Conservation (phyloP, 2,888 invertebrate genomes). For the Unio pictorum region DNA sequence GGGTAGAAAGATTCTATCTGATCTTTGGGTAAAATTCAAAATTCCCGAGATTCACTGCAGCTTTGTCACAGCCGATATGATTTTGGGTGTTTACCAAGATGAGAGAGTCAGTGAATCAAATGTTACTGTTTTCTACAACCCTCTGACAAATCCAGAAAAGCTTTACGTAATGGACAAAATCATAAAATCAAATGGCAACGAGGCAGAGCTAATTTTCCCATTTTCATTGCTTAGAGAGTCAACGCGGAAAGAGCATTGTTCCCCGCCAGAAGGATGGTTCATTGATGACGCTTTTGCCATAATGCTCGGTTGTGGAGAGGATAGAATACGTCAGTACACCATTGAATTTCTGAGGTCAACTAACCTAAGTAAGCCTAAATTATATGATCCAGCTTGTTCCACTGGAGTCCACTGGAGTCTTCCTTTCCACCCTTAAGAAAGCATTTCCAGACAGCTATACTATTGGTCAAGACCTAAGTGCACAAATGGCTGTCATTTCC, state of each 20-base stretch:
- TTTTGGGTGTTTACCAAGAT: constrained; percentile 41
- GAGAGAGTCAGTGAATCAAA: constrained; percentile 37
- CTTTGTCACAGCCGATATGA: constrained; percentile 46
- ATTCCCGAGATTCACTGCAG: constrained; percentile 51
- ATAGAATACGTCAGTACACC: constrained; percentile 40
- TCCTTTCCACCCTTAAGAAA: constrained; percentile 40
- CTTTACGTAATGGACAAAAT: constrained; percentile 33
- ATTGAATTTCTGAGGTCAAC: constrained; percentile 28
- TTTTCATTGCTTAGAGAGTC: constrained; percentile 41
- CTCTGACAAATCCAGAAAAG: constrained; percentile 38
- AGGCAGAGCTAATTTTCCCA: constrained; percentile 38
- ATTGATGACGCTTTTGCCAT: constrained; percentile 46
- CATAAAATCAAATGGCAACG: constrained; percentile 8
- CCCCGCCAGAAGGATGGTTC: constrained; percentile 46
- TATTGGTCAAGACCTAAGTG: constrained; percentile 49
- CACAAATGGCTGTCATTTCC: constrained; percentile 45
- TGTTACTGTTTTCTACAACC: constrained; percentile 32
- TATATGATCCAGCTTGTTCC: constrained; percentile 50
- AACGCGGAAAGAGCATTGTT: constrained; percentile 39
- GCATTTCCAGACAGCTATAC: constrained; percentile 45
- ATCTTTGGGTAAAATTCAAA: constrained; percentile 36
- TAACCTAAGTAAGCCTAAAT: constrained; percentile 18
- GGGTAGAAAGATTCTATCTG: constrained; percentile 46
- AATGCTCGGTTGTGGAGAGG: constrained; percentile 48
- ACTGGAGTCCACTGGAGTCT: constrained; percentile 51